Base-by-base conservation (phyloP, 2,113 vertebrate genomes). In the Pantherophis guttatus region DNA sequence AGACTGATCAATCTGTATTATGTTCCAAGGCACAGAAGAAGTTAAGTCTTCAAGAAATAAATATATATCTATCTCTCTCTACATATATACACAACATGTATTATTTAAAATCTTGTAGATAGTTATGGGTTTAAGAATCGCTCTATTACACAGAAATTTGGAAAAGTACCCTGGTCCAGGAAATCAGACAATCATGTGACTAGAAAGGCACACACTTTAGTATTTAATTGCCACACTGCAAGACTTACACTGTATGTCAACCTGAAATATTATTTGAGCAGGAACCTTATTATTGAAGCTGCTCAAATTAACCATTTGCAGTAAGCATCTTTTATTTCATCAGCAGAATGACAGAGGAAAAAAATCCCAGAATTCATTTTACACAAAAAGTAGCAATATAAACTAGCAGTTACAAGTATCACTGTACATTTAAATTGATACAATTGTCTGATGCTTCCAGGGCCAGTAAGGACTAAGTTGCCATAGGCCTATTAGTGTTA, bases 351-450 rank as follows among this genome's bases (percentile, higher is more conserved):
- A 50, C 94, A 94, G 85, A 13, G 58, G 88, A 92, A 93, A 95
- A 70, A 92, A 95, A 92, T 39, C 15, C 89, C 92, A 92, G 58
- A 48, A 92, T 94, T 92, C 92, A 65, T 86, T 62, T 58, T 93
- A 95, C 95, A 93, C 81, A 95, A 87, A 93, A 96, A 92, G 89
- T 91, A 95, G 96, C 33, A 90, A 94, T 86, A 96, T 90, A 93
- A 96, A 95, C 95, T 96, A 94, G 93, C 94, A 33, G 95, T 96
- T 96, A 95, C 95, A 97, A 95, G 96, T 96, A 94, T 95, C 97
- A 96, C 95, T 95, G 96, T 94, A 95, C 95, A 94, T 33, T 75
- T 50, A 95, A 93, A 93, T 96, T 97, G 96, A 97, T 97, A 96
- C 96, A 97, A 97, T 89, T 94, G 95, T 96, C 95, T 91, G 96